phyloP scores from a whole-genome alignment of 2,797 vertebrate species.

The Hyperoplus lanceolatus region DNA sequence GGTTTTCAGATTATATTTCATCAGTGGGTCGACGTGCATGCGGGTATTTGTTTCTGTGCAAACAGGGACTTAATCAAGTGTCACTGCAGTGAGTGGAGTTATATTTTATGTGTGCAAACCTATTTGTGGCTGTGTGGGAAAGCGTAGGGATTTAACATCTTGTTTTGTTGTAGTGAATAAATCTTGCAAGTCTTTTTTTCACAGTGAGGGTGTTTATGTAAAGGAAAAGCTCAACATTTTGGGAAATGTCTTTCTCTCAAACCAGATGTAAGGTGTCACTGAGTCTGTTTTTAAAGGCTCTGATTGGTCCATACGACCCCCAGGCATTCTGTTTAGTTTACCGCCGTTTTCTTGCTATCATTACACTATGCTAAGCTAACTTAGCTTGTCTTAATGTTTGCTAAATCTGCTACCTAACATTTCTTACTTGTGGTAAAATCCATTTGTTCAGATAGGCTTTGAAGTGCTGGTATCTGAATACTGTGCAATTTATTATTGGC shows the following conservation, averaged over 20 bases:
- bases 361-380: constrained; percentile 14
- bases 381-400: neutral
- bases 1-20: constrained; percentile 42
- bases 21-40: constrained; percentile 38
- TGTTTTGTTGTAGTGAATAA: constrained; percentile 35
- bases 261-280: neutral
- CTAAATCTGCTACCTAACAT: neutral
- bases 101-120: constrained; percentile 45
- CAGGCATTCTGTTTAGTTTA: neutral
- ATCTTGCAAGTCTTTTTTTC: constrained; percentile 32
- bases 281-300: neutral
- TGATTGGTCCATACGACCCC: neutral
- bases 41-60: constrained; percentile 61
- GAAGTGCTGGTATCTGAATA: constrained; percentile 22
- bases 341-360: neutral
- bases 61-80: constrained; percentile 58
- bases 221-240: constrained; percentile 29
- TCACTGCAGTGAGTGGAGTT: constrained; percentile 35
- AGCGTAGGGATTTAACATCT: constrained; percentile 39
- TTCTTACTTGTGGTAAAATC: neutral
- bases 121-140: constrained; percentile 51
- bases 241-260: neutral
- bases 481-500: constrained; percentile 39
- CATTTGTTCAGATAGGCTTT: neutral
- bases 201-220: constrained; percentile 18